Evolutionary conservation across 2,888 invertebrate species (phyloP).

Genomic region (Sinotaia quadrata): DNA sequence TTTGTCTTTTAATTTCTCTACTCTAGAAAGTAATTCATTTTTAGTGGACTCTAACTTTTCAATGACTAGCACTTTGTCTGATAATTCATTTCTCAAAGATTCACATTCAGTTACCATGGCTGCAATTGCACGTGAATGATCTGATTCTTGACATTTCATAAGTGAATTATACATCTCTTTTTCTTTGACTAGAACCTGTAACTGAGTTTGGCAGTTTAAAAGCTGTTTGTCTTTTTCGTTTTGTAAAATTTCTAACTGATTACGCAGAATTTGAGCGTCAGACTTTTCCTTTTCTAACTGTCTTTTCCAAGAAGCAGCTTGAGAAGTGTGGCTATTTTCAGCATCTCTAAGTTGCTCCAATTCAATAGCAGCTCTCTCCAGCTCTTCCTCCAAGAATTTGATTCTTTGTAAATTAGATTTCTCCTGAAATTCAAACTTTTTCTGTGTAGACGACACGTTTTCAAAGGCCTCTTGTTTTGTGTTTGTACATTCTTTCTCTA

Average conservation of each 20-base stretch:
- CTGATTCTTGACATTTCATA: not conserved
- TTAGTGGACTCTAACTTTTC: slow-evolving; percentile 27
- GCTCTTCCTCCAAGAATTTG: slow-evolving; percentile 13
- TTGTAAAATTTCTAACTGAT: too few species aligned
- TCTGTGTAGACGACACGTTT: slow-evolving; percentile 3
- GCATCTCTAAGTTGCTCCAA: not conserved
- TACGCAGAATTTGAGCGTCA: too few species aligned
- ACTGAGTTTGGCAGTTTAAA: not conserved
- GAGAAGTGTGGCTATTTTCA: too few species aligned
- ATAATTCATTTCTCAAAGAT: slow-evolving; percentile 22
- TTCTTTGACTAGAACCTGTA: slow-evolving; percentile 1
- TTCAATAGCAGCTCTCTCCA: not conserved
- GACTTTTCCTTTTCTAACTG: too few species aligned
- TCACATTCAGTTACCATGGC: slow-evolving; percentile 22
- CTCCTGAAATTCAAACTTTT: slow-evolving; percentile 13
- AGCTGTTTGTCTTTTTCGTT: too few species aligned
- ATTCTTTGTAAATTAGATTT: slow-evolving; percentile 3
- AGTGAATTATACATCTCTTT: slow-evolving; percentile 4
- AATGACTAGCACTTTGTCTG: slow-evolving; percentile 26
- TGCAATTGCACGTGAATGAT: not conserved
- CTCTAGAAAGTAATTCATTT: slow-evolving; percentile 18
- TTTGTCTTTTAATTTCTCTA: slow-evolving; percentile 21
- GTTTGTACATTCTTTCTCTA: slow-evolving; percentile 23
- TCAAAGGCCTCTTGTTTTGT: slow-evolving; percentile 12
- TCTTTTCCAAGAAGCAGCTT: too few species aligned